These are phyloP conservation scores for rabbit (Oryctolagus cuniculus) DNA, from an alignment of 2,113 vertebrate genomes.

Conservation along the genomic window DNA sequence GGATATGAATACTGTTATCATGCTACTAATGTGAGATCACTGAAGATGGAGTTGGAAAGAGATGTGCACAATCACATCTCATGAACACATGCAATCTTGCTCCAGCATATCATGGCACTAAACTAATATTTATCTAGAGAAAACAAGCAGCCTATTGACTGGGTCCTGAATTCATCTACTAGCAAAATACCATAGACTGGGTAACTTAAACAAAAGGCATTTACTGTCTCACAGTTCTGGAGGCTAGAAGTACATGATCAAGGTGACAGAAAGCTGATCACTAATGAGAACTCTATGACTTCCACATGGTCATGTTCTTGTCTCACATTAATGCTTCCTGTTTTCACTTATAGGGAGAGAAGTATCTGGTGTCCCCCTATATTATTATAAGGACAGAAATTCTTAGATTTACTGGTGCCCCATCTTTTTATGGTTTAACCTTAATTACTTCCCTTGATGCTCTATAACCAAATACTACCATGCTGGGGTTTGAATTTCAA, in stretches of 20 bases:
- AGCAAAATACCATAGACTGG: not conserved
- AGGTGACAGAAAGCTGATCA: not conserved
- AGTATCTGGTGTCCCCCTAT: not conserved
- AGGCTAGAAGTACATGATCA: not conserved
- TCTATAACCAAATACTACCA: not conserved
- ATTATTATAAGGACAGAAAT: not conserved
- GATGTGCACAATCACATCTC: not conserved
- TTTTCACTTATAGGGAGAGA: not conserved
- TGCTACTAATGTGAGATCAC: not conserved
- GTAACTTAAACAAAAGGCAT: not conserved
- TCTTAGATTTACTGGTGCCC: not conserved
- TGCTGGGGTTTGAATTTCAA: not conserved
- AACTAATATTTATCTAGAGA: not conserved
- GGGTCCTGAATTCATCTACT: not conserved
- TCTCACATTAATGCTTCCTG: not conserved
- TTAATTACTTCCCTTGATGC: not conserved
- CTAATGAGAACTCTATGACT: not conserved
- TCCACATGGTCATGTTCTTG: not conserved
- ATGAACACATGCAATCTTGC: not conserved
- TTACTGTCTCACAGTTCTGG: not conserved
- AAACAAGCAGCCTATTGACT: not conserved
- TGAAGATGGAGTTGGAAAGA: not conserved
- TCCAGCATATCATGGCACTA: not conserved
- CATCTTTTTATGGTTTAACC: not conserved
- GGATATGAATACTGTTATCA: not conserved